phyloP scores from a whole-genome alignment of 2,113 vertebrate genomes.

The Actenoides hombroni region DNA sequence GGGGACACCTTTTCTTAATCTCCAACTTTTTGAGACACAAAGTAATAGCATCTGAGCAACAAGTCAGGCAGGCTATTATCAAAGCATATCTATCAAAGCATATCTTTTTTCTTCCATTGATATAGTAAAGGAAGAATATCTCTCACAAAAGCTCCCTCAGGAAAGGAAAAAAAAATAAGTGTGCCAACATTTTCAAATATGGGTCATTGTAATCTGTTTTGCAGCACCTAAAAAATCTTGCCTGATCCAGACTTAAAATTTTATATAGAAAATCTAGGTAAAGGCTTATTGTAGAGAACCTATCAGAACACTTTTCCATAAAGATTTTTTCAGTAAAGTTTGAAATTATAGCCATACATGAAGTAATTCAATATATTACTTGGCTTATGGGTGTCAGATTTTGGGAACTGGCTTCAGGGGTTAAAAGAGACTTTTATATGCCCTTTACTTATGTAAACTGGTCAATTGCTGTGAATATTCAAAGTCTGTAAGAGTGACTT shows the following conservation, averaged over 20 bases:
- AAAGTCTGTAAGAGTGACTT: not conserved
- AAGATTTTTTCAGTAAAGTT: not conserved
- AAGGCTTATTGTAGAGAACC: not conserved
- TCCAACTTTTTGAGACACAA: not conserved
- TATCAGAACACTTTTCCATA: not conserved
- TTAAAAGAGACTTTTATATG: not conserved
- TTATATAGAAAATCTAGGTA: not conserved
- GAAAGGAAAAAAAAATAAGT: too few relatives aligned
- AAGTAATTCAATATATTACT: not conserved
- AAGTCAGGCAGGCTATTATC: not conserved
- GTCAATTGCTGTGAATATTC: not conserved
- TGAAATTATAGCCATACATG: not conserved
- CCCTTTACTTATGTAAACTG: not conserved
- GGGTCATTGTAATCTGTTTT: not conserved
- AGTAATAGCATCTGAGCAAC: not conserved
- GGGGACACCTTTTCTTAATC: constrained; percentile 14
- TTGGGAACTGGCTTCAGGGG: fast-evolving
- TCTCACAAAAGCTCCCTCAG: not conserved
- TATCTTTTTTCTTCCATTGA: not conserved
- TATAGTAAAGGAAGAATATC: not conserved
- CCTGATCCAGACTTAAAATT: fast-evolving
- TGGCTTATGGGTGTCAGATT: not conserved
- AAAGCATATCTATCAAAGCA: not conserved
- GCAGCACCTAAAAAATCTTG: not conserved
- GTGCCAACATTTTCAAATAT: not conserved